These are phyloP conservation scores for Triplophysa tibetana DNA, from an alignment of 2,113 vertebrate species.

Conservation along the genomic window DNA sequence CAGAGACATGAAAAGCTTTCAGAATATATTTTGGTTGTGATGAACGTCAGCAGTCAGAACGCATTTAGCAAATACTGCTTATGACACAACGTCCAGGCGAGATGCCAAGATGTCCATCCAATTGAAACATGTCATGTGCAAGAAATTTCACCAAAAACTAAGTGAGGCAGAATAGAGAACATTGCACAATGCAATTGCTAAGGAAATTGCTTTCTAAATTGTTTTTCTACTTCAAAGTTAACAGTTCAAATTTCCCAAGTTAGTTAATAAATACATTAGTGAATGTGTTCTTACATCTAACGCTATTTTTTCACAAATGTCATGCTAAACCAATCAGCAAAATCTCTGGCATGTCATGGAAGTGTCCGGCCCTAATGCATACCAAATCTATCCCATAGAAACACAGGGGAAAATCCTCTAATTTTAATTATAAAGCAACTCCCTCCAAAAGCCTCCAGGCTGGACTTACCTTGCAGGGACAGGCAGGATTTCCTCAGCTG, in stretches of 20 bases:
- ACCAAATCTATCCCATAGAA: background rate
- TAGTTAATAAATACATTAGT: no score
- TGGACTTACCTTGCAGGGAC: constrained; percentile 42
- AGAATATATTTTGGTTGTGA: background rate
- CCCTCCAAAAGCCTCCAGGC: background rate
- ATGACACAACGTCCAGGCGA: constrained; percentile 22
- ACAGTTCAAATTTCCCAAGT: background rate
- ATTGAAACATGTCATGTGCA: constrained; percentile 27
- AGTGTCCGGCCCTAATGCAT: background rate
- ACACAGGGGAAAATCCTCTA: background rate
- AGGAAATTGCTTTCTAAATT: background rate
- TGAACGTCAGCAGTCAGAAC: background rate
- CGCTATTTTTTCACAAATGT: background rate
- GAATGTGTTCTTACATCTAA: no score
- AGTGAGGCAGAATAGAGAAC: background rate
- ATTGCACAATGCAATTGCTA: background rate
- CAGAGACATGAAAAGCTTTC: background rate
- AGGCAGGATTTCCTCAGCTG: constrained; percentile 33
- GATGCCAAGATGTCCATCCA: constrained; percentile 34
- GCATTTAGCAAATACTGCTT: constrained; percentile 12
- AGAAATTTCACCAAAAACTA: constrained; percentile 4
- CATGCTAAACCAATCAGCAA: background rate
- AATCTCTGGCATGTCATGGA: background rate
- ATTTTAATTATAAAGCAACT: background rate
- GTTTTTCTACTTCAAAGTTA: background rate